Percentiles rank a stretch among this genome's conserved stretches.
Evolutionary conservation across 1,140 invertebrate species (phyloP).

Genomic region (Brachionus calyciflorus): DNA sequence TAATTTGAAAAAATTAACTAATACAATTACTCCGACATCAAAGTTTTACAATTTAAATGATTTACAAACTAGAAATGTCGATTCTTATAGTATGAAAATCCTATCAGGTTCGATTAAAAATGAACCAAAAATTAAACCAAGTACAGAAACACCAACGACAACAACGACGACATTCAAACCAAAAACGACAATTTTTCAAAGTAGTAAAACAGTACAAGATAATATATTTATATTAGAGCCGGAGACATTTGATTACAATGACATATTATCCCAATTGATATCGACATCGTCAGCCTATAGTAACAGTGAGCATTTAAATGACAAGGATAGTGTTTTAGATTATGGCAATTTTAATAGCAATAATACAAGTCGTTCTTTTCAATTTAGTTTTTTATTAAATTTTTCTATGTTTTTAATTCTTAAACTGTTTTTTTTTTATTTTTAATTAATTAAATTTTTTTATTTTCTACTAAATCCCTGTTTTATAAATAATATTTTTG

Average conservation of each 20-base stretch:
- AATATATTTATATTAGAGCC: conserved; percentile 36
- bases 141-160: not conserved
- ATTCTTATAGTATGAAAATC: conserved; percentile 18
- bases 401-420: too few relatives aligned
- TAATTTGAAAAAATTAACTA: conserved; percentile 11
- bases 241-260: conserved; percentile 21
- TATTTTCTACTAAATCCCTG: too few relatives aligned
- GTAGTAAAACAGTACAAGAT: conserved; percentile 1
- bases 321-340: not conserved
- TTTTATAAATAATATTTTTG: too few relatives aligned
- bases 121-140: not conserved
- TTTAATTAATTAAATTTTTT: too few relatives aligned
- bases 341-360: not conserved
- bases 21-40: not conserved
- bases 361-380: not conserved
- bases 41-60: not conserved
- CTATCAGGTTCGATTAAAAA: not conserved
- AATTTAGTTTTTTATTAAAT: too few relatives aligned
- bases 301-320: conserved; percentile 19
- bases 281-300: conserved; percentile 5
- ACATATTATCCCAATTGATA: conserved; percentile 34
- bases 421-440: too few relatives aligned
- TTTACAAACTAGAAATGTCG: not conserved
- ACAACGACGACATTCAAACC: too few relatives aligned
- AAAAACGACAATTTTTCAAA: not conserved